These are phyloP conservation scores for Camponotus fellah DNA, from an alignment of 2,888 invertebrate species.

Conservation along the genomic window DNA sequence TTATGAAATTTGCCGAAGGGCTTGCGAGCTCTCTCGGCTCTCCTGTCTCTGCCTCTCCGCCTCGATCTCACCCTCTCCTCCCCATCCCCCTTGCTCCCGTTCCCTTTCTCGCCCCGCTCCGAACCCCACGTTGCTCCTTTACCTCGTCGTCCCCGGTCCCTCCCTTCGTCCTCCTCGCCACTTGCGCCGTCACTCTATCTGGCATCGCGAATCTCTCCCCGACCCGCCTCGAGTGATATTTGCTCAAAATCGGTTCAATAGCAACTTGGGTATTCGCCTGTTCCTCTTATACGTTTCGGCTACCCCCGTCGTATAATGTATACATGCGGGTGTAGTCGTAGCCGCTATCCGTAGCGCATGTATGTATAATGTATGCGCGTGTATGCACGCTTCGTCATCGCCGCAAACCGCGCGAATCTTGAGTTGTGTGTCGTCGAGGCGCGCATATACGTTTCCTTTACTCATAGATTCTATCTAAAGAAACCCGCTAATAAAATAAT, in stretches of 20 bases:
- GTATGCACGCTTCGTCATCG: constrained; percentile 58
- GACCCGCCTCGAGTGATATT: constrained; percentile 85
- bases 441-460: neutral
- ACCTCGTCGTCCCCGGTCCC: constrained; percentile 50
- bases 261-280: constrained; percentile 85
- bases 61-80: constrained; percentile 42
- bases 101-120: constrained; percentile 46
- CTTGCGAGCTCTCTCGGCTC: constrained; percentile 83
- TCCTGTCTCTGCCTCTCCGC: constrained; percentile 72
- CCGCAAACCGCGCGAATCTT: constrained; percentile 61
- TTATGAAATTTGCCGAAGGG: constrained; percentile 86
- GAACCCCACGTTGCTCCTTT: constrained; percentile 59
- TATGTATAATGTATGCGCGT: constrained; percentile 18
- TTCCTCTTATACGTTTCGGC: constrained; percentile 84
- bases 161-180: constrained; percentile 56
- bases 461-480: neutral
- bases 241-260: constrained; percentile 86
- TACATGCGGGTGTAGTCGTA: constrained; percentile 29
- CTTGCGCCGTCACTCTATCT: constrained; percentile 61
- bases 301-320: constrained; percentile 69
- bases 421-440: constrained; percentile 40
- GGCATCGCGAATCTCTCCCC: constrained; percentile 76
- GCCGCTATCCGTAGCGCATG: neutral
- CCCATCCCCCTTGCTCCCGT: constrained; percentile 56
- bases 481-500: neutral